Conservation (phyloP, 2,888 invertebrate genomes). For the Hololepta plana region DNA sequence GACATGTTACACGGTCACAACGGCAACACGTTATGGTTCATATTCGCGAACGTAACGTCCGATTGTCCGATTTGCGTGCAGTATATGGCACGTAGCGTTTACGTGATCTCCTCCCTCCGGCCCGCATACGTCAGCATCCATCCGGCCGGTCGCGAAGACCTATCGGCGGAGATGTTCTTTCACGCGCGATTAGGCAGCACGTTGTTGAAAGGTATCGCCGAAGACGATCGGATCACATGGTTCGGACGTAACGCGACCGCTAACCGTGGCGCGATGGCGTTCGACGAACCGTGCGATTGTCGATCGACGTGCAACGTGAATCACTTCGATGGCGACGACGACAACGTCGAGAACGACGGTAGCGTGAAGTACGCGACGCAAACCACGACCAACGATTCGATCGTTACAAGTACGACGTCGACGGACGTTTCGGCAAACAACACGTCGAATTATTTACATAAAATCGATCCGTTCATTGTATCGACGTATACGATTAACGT, state of each 20-base stretch:
- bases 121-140: constrained; percentile 45
- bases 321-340: too few species aligned
- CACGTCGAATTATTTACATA: constrained; percentile 10
- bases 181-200: constrained; percentile 40
- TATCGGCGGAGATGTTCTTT: constrained; percentile 45
- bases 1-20: constrained; percentile 41
- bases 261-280: constrained; percentile 20
- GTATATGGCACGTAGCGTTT: constrained; percentile 38
- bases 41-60: constrained; percentile 42
- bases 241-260: constrained; percentile 40
- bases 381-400: too few species aligned
- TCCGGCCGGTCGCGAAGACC: constrained; percentile 39
- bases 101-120: constrained; percentile 39
- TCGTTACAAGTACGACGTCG: too few species aligned
- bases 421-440: constrained; percentile 8
- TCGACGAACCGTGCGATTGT: too few species aligned
- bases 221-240: constrained; percentile 49
- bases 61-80: constrained; percentile 44
- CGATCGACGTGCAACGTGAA: too few species aligned
- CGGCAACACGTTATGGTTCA: constrained; percentile 44
- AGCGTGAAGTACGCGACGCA: too few species aligned
- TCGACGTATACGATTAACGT: constrained; percentile 19
- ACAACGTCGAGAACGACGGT: too few species aligned
- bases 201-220: constrained; percentile 39
- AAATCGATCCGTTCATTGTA: constrained; percentile 14